Conservation (phyloP, 1,140 invertebrate genomes). For the Oncopodura yosiiana region DNA sequence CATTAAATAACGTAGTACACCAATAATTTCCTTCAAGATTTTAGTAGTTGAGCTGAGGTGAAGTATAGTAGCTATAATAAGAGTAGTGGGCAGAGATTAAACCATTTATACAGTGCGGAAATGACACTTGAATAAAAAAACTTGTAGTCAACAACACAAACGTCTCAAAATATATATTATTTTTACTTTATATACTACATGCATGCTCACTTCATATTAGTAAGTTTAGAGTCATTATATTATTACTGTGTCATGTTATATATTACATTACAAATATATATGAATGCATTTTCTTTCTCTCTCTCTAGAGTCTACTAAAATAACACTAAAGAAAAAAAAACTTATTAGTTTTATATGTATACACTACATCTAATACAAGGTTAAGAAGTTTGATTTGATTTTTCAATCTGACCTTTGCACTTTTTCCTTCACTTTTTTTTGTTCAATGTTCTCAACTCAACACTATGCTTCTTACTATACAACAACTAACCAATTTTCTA, state of each 20-base stretch:
- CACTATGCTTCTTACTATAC: too few relatives aligned
- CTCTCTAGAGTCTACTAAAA: neutral
- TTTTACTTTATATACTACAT: too few relatives aligned
- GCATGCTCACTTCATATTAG: too few relatives aligned
- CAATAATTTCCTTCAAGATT: constrained; percentile 19
- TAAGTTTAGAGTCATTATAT: neutral
- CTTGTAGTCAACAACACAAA: constrained; percentile 6
- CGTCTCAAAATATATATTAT: too few relatives aligned
- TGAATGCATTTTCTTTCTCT: neutral
- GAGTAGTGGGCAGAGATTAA: constrained; percentile 13
- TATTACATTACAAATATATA: neutral
- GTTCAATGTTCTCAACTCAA: too few relatives aligned
- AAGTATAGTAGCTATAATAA: too few relatives aligned
- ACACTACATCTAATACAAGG: constrained; percentile 7
- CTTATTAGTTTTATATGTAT: too few relatives aligned
- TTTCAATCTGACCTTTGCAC: constrained; percentile 13
- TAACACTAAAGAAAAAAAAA: neutral
- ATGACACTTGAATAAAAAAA: constrained; percentile 23
- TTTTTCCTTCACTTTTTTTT: constrained; percentile 3
- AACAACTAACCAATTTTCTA: too few relatives aligned
- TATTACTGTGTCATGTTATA: neutral
- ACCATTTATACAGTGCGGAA: constrained; percentile 20
- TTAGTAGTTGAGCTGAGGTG: too few relatives aligned
- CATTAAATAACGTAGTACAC: constrained; percentile 5
- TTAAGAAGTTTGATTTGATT: neutral